Conservation (phyloP, 2,888 invertebrate genomes). For the Ephialtes manifestator region DNA sequence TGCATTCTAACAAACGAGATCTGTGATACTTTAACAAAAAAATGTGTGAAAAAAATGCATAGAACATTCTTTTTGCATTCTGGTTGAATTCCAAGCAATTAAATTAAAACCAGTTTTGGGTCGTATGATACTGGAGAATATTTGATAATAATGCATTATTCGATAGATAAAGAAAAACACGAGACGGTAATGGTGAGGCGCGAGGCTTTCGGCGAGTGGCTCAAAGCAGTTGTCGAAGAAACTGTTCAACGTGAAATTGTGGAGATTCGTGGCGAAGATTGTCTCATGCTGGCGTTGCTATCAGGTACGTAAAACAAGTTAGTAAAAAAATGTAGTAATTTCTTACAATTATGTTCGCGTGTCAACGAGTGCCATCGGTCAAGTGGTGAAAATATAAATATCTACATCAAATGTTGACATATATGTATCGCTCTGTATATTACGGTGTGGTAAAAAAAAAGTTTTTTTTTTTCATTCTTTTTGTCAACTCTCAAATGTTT, state of each 20-base stretch:
- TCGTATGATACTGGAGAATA: not conserved
- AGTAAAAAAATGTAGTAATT: not conserved
- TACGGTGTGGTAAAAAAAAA: no score
- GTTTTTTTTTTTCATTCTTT: no score
- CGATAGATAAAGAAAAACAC: slow-evolving; percentile 86
- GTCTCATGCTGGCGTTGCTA: slow-evolving; percentile 77
- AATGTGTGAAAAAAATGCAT: no score
- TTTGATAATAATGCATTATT: slow-evolving; percentile 61
- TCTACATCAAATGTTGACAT: no score
- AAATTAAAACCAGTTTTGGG: not conserved
- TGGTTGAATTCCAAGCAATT: no score
- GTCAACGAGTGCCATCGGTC: no score
- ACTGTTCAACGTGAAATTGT: slow-evolving; percentile 83
- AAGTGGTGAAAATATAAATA: no score
- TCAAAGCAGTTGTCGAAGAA: slow-evolving; percentile 87
- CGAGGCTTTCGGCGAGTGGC: slow-evolving; percentile 89
- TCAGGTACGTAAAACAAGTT: slow-evolving; percentile 74
- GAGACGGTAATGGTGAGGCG: slow-evolving; percentile 87
- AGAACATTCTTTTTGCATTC: no score
- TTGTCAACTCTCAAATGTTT: no score
- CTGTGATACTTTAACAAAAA: no score
- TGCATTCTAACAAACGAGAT: no score
- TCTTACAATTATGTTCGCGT: not conserved
- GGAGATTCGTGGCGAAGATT: slow-evolving; percentile 75
- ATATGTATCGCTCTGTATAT: no score